Conservation (phyloP, 2,113 vertebrate species). For the Forbesichthys papilliferus region DNA sequence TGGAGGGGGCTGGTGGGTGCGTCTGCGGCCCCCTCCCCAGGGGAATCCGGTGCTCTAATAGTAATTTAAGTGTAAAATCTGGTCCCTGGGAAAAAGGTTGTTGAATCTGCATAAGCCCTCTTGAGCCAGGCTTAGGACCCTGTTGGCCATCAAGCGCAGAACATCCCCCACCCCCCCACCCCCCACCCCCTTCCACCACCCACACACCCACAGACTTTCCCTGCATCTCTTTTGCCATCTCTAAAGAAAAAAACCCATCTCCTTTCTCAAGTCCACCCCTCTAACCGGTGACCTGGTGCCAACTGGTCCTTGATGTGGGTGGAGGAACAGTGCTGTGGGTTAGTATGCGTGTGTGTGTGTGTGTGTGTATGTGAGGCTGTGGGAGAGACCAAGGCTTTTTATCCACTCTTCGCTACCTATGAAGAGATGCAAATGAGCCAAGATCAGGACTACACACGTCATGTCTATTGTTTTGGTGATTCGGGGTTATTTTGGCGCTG, state of each 20-base stretch:
- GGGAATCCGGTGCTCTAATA: conserved; percentile 85
- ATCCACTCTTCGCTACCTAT: conserved; percentile 84
- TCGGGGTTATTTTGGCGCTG: no score
- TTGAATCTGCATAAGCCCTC: conserved; percentile 91
- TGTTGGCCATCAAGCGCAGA: conserved; percentile 81
- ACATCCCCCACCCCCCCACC: conserved; percentile 44
- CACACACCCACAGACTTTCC: conserved; percentile 6
- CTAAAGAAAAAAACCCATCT: conserved; percentile 11
- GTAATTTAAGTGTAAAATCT: conserved; percentile 97
- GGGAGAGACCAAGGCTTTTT: conserved; percentile 56
- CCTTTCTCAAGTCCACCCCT: conserved; percentile 20
- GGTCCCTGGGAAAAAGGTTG: conserved; percentile 94
- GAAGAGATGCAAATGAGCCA: conserved; percentile 77
- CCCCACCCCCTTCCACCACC: background rate
- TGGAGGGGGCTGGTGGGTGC: conserved; percentile 58
- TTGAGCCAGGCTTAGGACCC: conserved; percentile 86
- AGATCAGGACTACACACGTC: conserved; percentile 82
- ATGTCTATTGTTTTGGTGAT: no score
- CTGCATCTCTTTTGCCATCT: conserved; percentile 30
- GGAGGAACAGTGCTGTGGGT: conserved; percentile 79
- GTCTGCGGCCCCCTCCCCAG: conserved; percentile 77
- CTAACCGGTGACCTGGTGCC: conserved; percentile 19
- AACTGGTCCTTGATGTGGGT: conserved; percentile 79
- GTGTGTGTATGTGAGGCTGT: conserved; percentile 61
- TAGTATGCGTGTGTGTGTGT: conserved; percentile 63